These are phyloP conservation scores for Cordilura impudica DNA, from an alignment of 2,888 invertebrate genomes.

Conservation along the genomic window DNA sequence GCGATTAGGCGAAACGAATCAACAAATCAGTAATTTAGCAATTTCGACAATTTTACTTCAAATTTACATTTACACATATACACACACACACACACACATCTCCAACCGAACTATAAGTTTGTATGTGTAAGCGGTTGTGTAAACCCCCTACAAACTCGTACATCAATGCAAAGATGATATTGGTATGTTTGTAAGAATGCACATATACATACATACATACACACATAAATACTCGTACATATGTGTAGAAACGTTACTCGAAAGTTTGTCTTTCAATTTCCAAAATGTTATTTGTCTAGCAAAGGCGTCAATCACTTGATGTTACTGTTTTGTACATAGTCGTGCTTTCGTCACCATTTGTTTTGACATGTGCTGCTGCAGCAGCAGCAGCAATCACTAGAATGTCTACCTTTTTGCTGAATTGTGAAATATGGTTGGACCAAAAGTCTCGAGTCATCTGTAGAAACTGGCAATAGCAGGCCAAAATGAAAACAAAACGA, in stretches of 20 bases:
- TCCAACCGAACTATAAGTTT: slow-evolving; percentile 59
- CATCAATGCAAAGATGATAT: neutral
- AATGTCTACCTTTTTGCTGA: slow-evolving; percentile 15
- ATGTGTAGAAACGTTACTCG: slow-evolving; percentile 57
- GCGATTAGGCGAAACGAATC: slow-evolving; percentile 76
- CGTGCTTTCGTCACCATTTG: slow-evolving; percentile 49
- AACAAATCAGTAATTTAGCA: slow-evolving; percentile 77
- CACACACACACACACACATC: slow-evolving; percentile 45
- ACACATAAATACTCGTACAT: neutral
- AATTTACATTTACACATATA: slow-evolving; percentile 72
- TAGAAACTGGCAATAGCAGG: slow-evolving; percentile 15
- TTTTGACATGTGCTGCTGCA: slow-evolving; percentile 56
- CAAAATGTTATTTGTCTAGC: slow-evolving; percentile 73
- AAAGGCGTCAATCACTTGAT: slow-evolving; percentile 57
- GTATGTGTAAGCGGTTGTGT: neutral
- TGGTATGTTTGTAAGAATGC: slow-evolving; percentile 43
- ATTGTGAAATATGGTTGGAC: slow-evolving; percentile 5
- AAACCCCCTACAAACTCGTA: neutral
- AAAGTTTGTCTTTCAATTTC: slow-evolving; percentile 77
- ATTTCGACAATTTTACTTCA: slow-evolving; percentile 67
- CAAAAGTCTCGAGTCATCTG: slow-evolving; percentile 11
- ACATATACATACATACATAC: slow-evolving; percentile 20
- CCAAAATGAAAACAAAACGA: slow-evolving; percentile 40
- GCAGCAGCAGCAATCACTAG: neutral
- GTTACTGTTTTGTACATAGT: slow-evolving; percentile 27